Evolutionary conservation across 23 tunicate species (phyloP).

Genomic region (Clavelina lepadiformis): DNA sequence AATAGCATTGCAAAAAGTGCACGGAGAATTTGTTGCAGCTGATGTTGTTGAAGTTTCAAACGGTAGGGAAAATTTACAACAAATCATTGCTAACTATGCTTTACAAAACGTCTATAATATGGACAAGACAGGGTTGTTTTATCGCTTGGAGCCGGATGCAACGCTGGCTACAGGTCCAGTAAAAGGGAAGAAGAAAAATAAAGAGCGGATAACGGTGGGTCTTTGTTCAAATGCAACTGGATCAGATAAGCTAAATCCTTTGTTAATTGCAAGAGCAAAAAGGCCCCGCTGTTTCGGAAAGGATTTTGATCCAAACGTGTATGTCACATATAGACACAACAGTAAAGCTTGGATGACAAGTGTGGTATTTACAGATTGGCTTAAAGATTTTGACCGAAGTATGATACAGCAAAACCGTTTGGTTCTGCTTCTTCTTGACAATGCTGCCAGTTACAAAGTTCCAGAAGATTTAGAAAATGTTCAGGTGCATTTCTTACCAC

Average conservation of each 20-base stretch:
- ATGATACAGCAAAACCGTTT: conserved; percentile 12
- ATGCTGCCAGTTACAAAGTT: conserved; percentile 11
- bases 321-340: conserved; percentile 11
- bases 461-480: conserved; percentile 12
- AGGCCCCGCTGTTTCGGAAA: conserved; percentile 9
- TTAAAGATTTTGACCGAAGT: conserved; percentile 12
- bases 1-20: conserved; percentile 13
- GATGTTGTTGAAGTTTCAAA: conserved; percentile 10
- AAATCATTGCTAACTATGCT: conserved; percentile 15
- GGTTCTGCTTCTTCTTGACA: conserved; percentile 4
- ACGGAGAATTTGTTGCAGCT: conserved; percentile 14
- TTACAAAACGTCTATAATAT: conserved; percentile 5
- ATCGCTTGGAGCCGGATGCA: not conserved
- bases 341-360: conserved; percentile 5
- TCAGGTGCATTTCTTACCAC: conserved; percentile 6
- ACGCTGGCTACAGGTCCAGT: conserved; percentile 13
- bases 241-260: conserved; percentile 9
- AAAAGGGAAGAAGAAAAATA: not conserved
- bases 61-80: conserved; percentile 6
- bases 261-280: conserved; percentile 15
- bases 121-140: not conserved
- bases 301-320: conserved; percentile 8
- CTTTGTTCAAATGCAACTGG: conserved; percentile 8
- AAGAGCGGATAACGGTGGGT: conserved; percentile 4
- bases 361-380: conserved; percentile 10